Conservation (phyloP, 1,140 invertebrate genomes). For the Leguminivora glycinivorella region DNA sequence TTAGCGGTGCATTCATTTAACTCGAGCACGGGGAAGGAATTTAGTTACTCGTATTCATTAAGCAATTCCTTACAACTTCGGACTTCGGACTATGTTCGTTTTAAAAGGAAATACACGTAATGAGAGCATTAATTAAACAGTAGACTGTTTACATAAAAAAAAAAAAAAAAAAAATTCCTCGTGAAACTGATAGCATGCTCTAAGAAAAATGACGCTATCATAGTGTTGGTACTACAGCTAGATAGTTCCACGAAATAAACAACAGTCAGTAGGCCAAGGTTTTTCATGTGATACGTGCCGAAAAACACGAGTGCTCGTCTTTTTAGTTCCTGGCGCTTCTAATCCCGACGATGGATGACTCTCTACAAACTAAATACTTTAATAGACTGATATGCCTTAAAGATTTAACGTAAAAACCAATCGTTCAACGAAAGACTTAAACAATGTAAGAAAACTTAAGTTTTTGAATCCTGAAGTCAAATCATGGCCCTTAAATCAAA, state of each 20-base stretch:
- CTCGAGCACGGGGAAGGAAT: background rate
- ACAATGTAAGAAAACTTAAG: too few species aligned
- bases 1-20: slow-evolving; percentile 11
- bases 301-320: background rate
- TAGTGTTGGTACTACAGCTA: background rate
- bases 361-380: too few species aligned
- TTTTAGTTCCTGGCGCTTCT: background rate
- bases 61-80: background rate
- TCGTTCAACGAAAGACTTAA: background rate
- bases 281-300: slow-evolving; percentile 6
- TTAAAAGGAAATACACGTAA: background rate
- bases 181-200: background rate
- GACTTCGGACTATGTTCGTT: background rate
- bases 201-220: background rate
- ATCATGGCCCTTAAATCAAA: too few species aligned
- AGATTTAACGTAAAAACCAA: background rate
- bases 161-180: background rate
- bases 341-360: background rate
- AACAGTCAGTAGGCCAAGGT: background rate
- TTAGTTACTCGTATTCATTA: background rate
- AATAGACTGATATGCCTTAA: too few species aligned
- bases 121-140: background rate
- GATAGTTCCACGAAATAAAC: background rate
- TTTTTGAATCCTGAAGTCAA: too few species aligned
- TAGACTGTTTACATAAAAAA: background rate